Conservation (phyloP, 1,140 invertebrate species). For the Drosophila bifasciata region DNA sequence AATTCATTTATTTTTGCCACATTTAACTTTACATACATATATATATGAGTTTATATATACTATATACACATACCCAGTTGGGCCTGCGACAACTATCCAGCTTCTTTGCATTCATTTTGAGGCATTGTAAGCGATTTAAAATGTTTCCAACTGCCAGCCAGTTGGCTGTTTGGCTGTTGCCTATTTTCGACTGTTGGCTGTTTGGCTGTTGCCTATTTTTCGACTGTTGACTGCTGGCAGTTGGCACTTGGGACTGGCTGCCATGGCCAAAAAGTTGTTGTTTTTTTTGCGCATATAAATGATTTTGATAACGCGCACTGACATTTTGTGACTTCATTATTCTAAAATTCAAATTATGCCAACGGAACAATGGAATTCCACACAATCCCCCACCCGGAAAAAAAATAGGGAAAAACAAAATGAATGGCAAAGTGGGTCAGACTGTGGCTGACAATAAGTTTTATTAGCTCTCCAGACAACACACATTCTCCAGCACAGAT, state of each 20-base stretch:
- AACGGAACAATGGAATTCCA: conserved; percentile 32
- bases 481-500: conserved; percentile 8
- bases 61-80: conserved; percentile 38
- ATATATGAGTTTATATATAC: conserved; percentile 9
- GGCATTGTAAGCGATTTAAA: conserved; percentile 57
- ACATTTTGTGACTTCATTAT: conserved; percentile 65
- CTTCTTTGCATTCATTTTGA: conserved; percentile 27
- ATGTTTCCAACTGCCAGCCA: conserved; percentile 43
- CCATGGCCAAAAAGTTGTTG: conserved; percentile 44
- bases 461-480: conserved; percentile 36
- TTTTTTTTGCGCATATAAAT: conserved; percentile 55
- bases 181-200: too few relatives aligned
- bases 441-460: conserved; percentile 51
- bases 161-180: conserved; percentile 1
- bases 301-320: conserved; percentile 60
- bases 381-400: conserved; percentile 4
- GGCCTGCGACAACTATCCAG: conserved; percentile 26
- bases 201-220: too few relatives aligned
- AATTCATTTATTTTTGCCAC: conserved; percentile 52
- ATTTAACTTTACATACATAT: conserved; percentile 6
- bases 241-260: conserved; percentile 40
- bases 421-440: conserved; percentile 42
- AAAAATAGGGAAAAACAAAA: neutral
- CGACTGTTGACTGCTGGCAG: conserved; percentile 4
- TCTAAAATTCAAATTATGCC: conserved; percentile 66